Conservation (phyloP, 2,113 vertebrate species). For the Solenodon paradoxus region DNA sequence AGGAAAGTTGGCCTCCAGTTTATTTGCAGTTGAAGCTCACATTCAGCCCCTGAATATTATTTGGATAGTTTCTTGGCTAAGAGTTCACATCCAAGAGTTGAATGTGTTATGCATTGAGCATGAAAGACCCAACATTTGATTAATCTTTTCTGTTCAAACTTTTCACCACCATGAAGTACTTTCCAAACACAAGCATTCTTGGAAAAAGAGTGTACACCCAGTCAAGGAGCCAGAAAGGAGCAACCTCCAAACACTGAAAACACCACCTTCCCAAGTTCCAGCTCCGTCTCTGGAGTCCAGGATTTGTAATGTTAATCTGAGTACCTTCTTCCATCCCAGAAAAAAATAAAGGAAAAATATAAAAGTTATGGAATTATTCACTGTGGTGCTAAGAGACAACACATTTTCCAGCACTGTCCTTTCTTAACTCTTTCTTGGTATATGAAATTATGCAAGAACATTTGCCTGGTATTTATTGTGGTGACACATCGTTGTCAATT, state of each 20-base stretch:
- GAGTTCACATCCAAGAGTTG: slow-evolving; percentile 54
- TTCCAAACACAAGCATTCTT: slow-evolving; percentile 68
- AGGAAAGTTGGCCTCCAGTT: slow-evolving; percentile 40
- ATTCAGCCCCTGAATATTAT: slow-evolving; percentile 49
- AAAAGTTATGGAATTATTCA: slow-evolving; percentile 60
- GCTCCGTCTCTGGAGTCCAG: slow-evolving; percentile 30
- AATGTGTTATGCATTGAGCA: slow-evolving; percentile 49
- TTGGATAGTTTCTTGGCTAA: slow-evolving; percentile 61
- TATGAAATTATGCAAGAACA: background rate
- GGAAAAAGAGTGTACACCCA: slow-evolving; percentile 50
- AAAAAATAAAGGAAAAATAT: slow-evolving; percentile 53
- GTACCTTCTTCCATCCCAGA: slow-evolving; percentile 11
- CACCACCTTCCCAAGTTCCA: slow-evolving; percentile 38
- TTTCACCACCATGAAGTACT: slow-evolving; percentile 64
- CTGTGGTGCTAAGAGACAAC: slow-evolving; percentile 63
- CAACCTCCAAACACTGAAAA: slow-evolving; percentile 53
- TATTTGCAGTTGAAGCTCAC: background rate
- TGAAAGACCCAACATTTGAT: slow-evolving; percentile 64
- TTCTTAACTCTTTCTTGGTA: slow-evolving; percentile 51
- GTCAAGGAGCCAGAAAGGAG: slow-evolving; percentile 59
- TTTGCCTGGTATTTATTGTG: background rate
- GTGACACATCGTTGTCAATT: slow-evolving; percentile 43
- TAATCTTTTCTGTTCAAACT: slow-evolving; percentile 66
- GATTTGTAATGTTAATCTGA: slow-evolving; percentile 56
- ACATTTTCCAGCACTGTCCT: slow-evolving; percentile 64